Base-by-base conservation (phyloP, 2,113 vertebrate genomes). In the Dunckerocampus dactyliophorus region DNA sequence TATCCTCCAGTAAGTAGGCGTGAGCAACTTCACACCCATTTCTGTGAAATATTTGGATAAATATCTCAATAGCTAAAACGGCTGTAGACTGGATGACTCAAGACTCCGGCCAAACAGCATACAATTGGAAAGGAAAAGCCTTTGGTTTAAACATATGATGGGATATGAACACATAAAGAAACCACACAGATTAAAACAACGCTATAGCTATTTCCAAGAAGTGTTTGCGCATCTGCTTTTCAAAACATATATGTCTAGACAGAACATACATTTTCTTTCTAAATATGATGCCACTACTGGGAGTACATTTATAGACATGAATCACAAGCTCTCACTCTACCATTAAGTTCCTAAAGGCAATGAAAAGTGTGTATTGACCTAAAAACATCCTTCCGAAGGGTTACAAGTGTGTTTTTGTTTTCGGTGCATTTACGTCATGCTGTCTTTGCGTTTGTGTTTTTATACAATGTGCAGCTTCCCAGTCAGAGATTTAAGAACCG, bases 191-290 rank as follows among this genome's bases (percentile, higher is more conserved):
- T 16, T 37, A 49, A 72, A 72, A 53, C 65, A 72, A 53, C 66
- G 65, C 20, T 50, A 47, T 54, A 59, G 65, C 51, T 64, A 21
- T 53, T 69, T 65, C 72, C 65, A 37, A 64, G 67, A 65, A 31
- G 37, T 16, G 59, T 16, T 39, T 48, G 45, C 21, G 68, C 53
- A 66, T 86, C 58, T 77, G 79, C 68, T 80, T 69, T 71, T 21
- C 37, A 34, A 34, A 34, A 34, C 31, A 84, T 76, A 71, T 59
- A 15, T 59, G 74, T 86, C 85, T 83, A 89, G 88, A 87, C 85
- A 83, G 85, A 88, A 90, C 80, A 83, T 69, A 86, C 68, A 79
- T 78, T 69, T 81, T 74, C 69, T 62, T 72, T 59, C 70, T 71
- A 64, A 79, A 75, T 47, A 72, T 64, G 59, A 70, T 56, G 42